Evolutionary conservation across 2,797 vertebrate species (phyloP), one percentile per base, ranked within the genome.

Genomic region (Hydrocynus forskahlii): DNA sequence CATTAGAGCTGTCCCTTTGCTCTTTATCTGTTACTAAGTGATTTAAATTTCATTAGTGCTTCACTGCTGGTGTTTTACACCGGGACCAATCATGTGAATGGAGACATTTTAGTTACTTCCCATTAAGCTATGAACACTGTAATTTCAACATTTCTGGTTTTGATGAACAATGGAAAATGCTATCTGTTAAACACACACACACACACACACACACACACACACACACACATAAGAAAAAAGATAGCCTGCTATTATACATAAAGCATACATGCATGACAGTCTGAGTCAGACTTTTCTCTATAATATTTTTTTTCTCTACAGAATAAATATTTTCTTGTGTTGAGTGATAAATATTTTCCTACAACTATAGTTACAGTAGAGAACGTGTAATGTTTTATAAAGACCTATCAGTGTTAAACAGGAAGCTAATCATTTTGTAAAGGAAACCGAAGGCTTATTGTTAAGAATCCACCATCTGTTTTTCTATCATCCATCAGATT

Each of bases 401-500:
- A 91, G 90, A 93, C 85, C 85, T 89, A 91, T 93, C 77, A 88
- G 78, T 80, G 83, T 90, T 87, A 88, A 80, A 80, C 86, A 89
- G 88, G 88, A 92, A 93, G 90, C 89, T 83, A 88, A 91, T 90
- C 64, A 91, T 93, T 92, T 93, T 92, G 87, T 89, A 91, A 90
- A 90, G 89, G 91, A 92, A 92, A 91, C 86, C 89, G 86, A 92
- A 93, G 92, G 88, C 92, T 92, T 94, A 93, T 93, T 94, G 93
- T 94, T 94, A 88, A 90, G 90, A 89, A 91, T 86, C 91, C 86
- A 92, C 93, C 93, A 94, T 95, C 94, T 95, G 93, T 91, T 93
- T 91, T 76, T 89, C 88, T 86, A 89, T 91, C 91, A 94, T 94
- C 88, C 88, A 89, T 95, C 92, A 92, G 92, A 85, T 78, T 84